These are phyloP conservation scores for Pseudochromis fuscus DNA, from an alignment of 2,797 vertebrate species.

Conservation along the genomic window DNA sequence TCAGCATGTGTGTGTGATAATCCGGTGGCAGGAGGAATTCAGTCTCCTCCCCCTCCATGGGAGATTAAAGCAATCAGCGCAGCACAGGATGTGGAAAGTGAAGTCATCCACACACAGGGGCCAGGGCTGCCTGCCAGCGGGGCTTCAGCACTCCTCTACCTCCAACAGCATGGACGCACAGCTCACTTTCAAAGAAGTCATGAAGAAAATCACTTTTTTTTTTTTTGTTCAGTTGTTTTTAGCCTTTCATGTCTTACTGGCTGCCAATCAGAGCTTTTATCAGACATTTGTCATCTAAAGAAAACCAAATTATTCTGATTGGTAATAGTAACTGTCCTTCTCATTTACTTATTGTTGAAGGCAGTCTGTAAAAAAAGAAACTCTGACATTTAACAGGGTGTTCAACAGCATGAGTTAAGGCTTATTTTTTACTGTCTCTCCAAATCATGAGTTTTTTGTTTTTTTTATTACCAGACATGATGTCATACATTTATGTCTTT, in stretches of 20 bases:
- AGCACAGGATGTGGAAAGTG: constrained; percentile 87
- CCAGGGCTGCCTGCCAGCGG: constrained; percentile 72
- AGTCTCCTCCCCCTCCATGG: constrained; percentile 65
- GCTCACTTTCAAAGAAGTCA: constrained; percentile 36
- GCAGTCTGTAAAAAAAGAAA: background rate
- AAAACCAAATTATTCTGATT: background rate
- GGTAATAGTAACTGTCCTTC: background rate
- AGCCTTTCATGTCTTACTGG: background rate
- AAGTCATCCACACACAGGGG: constrained; percentile 83
- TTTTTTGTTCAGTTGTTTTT: no score
- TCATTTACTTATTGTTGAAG: background rate
- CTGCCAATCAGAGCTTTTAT: background rate
- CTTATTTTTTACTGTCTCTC: constrained; percentile 22
- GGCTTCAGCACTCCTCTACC: constrained; percentile 55
- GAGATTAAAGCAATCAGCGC: constrained; percentile 83
- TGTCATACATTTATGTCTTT: constrained; percentile 50
- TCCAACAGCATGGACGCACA: constrained; percentile 39
- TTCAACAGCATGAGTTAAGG: constrained; percentile 1
- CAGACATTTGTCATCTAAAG: background rate
- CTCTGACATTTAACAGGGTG: no score
- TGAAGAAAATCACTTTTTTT: constrained; percentile 13
- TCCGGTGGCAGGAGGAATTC: constrained; percentile 78
- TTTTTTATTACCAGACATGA: constrained; percentile 58
- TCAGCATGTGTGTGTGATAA: constrained; percentile 65
- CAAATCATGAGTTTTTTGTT: constrained; percentile 14